Evolutionary conservation across 2,888 invertebrate species (phyloP).

Genomic region (Dynastes tityus): DNA sequence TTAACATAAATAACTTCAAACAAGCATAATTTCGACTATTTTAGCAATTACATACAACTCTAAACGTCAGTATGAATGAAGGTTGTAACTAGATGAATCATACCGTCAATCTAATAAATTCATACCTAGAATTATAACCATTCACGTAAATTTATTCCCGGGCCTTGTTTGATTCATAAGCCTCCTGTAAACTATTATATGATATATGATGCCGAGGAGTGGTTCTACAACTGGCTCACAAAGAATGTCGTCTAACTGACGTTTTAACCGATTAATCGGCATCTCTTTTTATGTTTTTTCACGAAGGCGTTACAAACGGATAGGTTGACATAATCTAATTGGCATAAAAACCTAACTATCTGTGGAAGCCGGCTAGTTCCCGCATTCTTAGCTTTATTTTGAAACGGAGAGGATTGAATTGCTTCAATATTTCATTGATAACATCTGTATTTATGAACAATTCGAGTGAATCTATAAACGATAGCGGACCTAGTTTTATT

Average conservation of each 20-base stretch:
- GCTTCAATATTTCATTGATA: no score
- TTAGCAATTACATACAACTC: not conserved
- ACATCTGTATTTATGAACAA: no score
- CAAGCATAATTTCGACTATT: slow-evolving; percentile 1
- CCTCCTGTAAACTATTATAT: not conserved
- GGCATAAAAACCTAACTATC: no score
- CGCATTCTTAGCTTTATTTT: no score
- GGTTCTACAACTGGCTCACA: not conserved
- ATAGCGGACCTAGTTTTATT: no score
- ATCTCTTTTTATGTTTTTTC: no score
- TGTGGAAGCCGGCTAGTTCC: no score
- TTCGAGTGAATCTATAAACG: no score
- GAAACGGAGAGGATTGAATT: no score
- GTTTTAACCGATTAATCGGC: no score
- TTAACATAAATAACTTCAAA: not conserved
- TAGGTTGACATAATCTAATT: no score
- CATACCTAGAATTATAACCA: not conserved
- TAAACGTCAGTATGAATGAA: slow-evolving; percentile 1
- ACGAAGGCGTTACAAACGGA: no score
- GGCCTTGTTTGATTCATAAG: not conserved
- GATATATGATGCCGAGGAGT: not conserved
- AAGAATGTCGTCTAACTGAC: slow-evolving; percentile 1
- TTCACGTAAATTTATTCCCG: not conserved
- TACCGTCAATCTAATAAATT: not conserved
- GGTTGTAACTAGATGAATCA: not conserved